These are phyloP conservation scores for Sisor rabdophorus DNA, from an alignment of 2,113 vertebrate genomes.

Conservation along the genomic window DNA sequence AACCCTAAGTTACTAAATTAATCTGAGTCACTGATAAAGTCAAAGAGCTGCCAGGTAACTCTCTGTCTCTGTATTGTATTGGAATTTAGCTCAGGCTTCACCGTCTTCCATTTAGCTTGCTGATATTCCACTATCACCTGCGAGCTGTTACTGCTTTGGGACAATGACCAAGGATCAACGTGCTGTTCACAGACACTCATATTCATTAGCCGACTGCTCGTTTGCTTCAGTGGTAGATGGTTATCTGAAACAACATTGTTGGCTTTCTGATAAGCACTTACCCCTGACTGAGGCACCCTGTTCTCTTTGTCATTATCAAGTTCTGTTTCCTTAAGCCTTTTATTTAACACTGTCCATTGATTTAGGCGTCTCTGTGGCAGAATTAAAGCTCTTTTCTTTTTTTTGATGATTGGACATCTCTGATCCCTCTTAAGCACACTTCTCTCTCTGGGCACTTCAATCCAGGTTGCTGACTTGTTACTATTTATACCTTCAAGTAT, in stretches of 20 bases:
- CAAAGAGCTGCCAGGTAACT: slow-evolving; percentile 67
- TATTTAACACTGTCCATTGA: neutral
- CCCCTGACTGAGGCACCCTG: slow-evolving; percentile 18
- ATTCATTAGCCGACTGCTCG: neutral
- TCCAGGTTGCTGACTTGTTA: neutral
- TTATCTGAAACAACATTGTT: slow-evolving; percentile 29
- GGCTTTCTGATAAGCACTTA: slow-evolving; percentile 3
- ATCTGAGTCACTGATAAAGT: slow-evolving; percentile 54
- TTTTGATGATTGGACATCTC: slow-evolving; percentile 31
- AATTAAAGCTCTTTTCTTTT: slow-evolving; percentile 56
- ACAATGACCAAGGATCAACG: slow-evolving; percentile 59
- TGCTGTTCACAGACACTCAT: slow-evolving; percentile 31
- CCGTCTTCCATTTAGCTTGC: slow-evolving; percentile 44
- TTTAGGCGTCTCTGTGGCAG: slow-evolving; percentile 47
- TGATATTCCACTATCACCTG: slow-evolving; percentile 32
- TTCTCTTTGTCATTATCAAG: slow-evolving; percentile 22
- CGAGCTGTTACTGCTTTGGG: slow-evolving; percentile 60
- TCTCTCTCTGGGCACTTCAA: slow-evolving; percentile 16
- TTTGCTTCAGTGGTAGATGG: slow-evolving; percentile 17
- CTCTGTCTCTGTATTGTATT: slow-evolving; percentile 29
- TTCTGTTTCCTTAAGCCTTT: slow-evolving; percentile 22
- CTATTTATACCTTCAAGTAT: slow-evolving; percentile 5
- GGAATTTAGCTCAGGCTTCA: slow-evolving; percentile 29
- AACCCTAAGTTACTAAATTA: slow-evolving; percentile 8
- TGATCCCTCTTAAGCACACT: slow-evolving; percentile 15